Evolutionary conservation across 2,113 vertebrate species (phyloP).

Genomic region (Falco punctatus): DNA sequence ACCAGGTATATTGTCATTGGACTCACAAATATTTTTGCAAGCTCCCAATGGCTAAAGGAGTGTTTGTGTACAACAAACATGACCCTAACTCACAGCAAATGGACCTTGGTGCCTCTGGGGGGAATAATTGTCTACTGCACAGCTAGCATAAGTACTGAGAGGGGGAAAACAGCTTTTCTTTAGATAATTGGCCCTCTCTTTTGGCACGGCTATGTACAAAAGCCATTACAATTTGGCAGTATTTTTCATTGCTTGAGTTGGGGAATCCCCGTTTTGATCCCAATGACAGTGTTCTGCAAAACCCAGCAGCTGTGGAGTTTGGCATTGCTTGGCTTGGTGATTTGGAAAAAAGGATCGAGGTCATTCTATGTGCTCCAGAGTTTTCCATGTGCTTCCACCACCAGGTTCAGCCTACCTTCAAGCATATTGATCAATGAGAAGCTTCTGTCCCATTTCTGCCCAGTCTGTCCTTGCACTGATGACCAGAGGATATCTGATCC

Average conservation of each 20-base stretch:
- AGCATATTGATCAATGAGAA: not conserved
- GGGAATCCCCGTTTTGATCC: not conserved
- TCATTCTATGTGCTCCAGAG: not conserved
- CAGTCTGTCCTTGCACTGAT: not conserved
- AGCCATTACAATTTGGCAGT: not conserved
- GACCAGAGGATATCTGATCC: not conserved
- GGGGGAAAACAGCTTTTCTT: not conserved
- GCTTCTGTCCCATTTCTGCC: not conserved
- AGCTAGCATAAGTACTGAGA: not conserved
- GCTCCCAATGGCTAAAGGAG: not conserved
- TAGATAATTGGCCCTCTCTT: not conserved
- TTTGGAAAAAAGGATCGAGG: not conserved
- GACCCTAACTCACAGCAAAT: not conserved
- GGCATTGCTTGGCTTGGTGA: not conserved
- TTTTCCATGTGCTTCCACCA: not conserved
- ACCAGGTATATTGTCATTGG: accelerated
- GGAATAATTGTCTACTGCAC: not conserved
- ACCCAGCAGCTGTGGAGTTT: not conserved
- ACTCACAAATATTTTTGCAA: conserved; percentile 10
- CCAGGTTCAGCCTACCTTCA: not conserved
- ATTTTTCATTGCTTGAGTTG: not conserved
- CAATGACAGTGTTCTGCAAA: not conserved
- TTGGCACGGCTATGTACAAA: not conserved
- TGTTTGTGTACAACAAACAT: not conserved
- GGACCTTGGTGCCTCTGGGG: not conserved